Conservation (phyloP, 1,140 invertebrate genomes). For the Brachionus plicatilis region DNA sequence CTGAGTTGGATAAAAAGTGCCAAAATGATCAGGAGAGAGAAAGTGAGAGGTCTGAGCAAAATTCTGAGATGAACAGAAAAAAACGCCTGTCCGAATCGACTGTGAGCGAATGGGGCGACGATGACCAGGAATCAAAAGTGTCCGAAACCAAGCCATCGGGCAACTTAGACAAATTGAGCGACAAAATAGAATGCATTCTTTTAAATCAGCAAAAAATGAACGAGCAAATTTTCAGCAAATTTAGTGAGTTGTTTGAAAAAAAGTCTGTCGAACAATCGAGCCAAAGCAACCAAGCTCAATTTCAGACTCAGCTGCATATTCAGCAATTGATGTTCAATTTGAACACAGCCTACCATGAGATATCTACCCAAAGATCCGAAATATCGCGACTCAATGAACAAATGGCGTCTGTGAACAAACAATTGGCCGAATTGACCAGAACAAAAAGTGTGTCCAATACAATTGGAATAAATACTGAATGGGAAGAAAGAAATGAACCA, state of each 20-base stretch:
- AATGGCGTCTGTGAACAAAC: background rate
- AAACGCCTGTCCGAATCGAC: background rate
- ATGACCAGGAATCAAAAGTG: background rate
- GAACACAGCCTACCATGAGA: constrained; percentile 32
- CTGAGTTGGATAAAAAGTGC: background rate
- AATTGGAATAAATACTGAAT: background rate
- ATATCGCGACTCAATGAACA: background rate
- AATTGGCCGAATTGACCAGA: background rate
- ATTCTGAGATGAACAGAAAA: background rate
- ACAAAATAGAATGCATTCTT: background rate
- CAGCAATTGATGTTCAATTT: constrained; percentile 28
- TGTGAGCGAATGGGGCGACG: background rate
- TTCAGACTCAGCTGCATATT: constrained; percentile 16
- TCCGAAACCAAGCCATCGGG: background rate
- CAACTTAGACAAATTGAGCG: background rate
- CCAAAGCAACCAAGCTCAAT: background rate
- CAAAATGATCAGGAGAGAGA: background rate
- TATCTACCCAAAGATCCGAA: background rate
- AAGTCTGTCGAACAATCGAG: background rate
- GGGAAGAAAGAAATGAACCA: background rate
- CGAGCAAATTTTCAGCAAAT: background rate
- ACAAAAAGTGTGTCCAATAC: background rate
- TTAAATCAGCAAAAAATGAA: constrained; percentile 27
- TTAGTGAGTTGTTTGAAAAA: background rate
- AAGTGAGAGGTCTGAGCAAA: background rate